Conservation (phyloP, 2,888 invertebrate genomes). For the Polydrusus tereticollis region DNA sequence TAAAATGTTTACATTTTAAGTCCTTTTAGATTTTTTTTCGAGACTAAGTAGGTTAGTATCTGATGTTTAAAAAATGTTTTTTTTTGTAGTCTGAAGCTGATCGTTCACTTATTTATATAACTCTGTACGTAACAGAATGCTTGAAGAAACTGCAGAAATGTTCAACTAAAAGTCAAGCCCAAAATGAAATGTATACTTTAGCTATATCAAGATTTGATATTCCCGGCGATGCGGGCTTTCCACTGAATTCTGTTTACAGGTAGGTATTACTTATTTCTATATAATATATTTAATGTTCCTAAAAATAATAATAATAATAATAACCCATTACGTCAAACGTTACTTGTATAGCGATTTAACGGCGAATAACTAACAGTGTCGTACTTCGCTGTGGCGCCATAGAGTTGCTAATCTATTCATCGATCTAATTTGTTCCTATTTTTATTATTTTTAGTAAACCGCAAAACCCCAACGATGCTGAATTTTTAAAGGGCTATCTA, state of each 20-base stretch:
- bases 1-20: too few species aligned
- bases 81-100: constrained; percentile 92
- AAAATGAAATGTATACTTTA: constrained; percentile 96
- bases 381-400: too few species aligned
- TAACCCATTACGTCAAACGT: too few species aligned
- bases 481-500: constrained; percentile 92
- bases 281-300: background rate
- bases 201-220: constrained; percentile 96
- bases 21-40: too few species aligned
- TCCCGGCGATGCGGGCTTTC: constrained; percentile 95
- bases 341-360: too few species aligned
- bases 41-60: too few species aligned
- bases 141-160: constrained; percentile 94
- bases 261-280: background rate
- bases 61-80: constrained; percentile 34
- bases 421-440: background rate
- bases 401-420: too few species aligned
- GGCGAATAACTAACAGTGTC: too few species aligned
- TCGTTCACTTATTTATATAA: constrained; percentile 96
- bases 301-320: too few species aligned
- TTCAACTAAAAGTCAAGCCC: constrained; percentile 87
- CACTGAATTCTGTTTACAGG: constrained; percentile 65
- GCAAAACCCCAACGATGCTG: constrained; percentile 81
- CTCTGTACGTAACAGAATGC: constrained; percentile 97
- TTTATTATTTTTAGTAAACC: constrained; percentile 87